Evolutionary conservation across 2,888 invertebrate species (phyloP), one percentile per base, ranked within the genome.

Genomic region (Cheilosia pagana): DNA sequence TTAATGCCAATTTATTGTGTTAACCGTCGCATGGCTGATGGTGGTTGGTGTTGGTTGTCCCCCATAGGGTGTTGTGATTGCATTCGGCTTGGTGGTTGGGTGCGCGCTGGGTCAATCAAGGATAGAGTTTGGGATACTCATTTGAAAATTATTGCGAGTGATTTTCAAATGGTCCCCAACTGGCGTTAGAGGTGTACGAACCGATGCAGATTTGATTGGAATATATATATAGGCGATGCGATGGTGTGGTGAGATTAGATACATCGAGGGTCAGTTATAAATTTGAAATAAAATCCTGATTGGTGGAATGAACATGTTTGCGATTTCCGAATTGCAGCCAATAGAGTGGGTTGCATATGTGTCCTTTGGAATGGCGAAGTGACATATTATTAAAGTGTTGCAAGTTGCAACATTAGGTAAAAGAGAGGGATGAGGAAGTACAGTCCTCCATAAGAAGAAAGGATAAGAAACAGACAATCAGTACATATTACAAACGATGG

Each of bases 1-100:
- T 81, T 85, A 85, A 85, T 85, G 71, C 85, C 75, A 85, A 85
- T 85, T 85, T 85, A 85, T 85, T 85, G 79, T 63, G 59, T 60
- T 25, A 62, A 70, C 76, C 59, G 50, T 52, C 52, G 60, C 35
- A 28, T 28, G 7, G 21, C 25, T 48, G 10, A n/a, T 50, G 43
- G 35, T 35, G 63, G 45, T 39, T 21, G 41, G 45, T 35, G 35
- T 10, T 35, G 12, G 31, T 45, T 10, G 25, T 48, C 21, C 16
- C 45, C 52, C 19, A 57, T 19, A 14, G 39, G 21, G 45, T 4
- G 25, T 50, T 72, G 31, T 68, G 78, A 81, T 81, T 76, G 81
- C 62, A 67, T 68, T 50, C 43, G 28, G 23, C 21, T 55, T 60
- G 43, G 16, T 19, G 39, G 25, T 12, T 35, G 65, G 35, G 31